A percentile compares a stretch with the other conserved stretches of the same genome.
phyloP scores from a whole-genome alignment of 2,888 invertebrate genomes.

The Ligdia adustata region DNA sequence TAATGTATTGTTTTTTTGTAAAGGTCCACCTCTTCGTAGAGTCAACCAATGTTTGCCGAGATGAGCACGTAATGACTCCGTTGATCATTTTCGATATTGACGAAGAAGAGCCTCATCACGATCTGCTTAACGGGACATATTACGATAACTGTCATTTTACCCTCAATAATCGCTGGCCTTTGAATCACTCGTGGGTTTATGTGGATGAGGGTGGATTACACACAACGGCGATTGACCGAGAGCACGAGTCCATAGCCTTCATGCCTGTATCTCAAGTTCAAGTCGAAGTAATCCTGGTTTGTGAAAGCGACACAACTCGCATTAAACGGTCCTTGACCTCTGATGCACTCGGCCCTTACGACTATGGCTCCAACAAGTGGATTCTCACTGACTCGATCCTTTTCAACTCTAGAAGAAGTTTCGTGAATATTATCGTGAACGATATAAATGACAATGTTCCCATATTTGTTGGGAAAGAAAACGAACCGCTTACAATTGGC shows the following conservation, averaged over 20 bases:
- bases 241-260: constrained; percentile 70
- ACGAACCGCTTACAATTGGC: constrained; percentile 68
- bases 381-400: constrained; percentile 65
- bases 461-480: constrained; percentile 64
- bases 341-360: constrained; percentile 56
- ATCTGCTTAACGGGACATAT: constrained; percentile 53
- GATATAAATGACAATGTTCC: constrained; percentile 83
- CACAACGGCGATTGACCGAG: constrained; percentile 67
- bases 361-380: constrained; percentile 70
- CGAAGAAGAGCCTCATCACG: constrained; percentile 63
- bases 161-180: constrained; percentile 69
- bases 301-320: constrained; percentile 51
- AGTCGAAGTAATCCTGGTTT: constrained; percentile 67
- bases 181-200: constrained; percentile 67
- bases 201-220: constrained; percentile 67
- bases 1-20: constrained; percentile 1
- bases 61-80: constrained; percentile 56
- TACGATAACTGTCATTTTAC: constrained; percentile 58
- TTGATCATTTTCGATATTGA: constrained; percentile 66
- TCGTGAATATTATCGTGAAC: constrained; percentile 76
- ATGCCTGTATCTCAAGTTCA: constrained; percentile 78
- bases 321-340: constrained; percentile 55
- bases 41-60: constrained; percentile 49
- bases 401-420: constrained; percentile 63
- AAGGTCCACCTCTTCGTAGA: constrained; percentile 65